Percentiles rank a stretch among this genome's conserved stretches.
Conservation (phyloP, 1,140 invertebrate species). For the Dendrolimus punctatus region DNA sequence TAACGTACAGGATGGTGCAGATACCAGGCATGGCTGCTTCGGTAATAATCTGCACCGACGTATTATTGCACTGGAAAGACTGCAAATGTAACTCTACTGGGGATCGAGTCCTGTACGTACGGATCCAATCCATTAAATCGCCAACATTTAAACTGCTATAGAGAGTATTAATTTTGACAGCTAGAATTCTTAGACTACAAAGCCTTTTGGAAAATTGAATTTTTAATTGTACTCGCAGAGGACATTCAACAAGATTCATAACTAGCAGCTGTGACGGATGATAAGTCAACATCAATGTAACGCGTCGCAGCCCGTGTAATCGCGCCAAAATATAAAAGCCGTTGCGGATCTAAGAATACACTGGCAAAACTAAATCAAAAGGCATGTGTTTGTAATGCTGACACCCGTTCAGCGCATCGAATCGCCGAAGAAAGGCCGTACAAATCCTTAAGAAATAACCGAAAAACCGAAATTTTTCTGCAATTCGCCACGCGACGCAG, state of each 20-base stretch:
- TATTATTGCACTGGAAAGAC: too few relatives aligned
- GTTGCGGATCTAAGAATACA: constrained; percentile 46
- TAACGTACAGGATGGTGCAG: too few relatives aligned
- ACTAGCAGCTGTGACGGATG: constrained; percentile 68
- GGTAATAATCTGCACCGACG: too few relatives aligned
- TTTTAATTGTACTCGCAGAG: too few relatives aligned
- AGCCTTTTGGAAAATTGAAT: too few relatives aligned
- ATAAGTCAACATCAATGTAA: constrained; percentile 70
- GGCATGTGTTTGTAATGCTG: constrained; percentile 65
- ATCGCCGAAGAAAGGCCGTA: constrained; percentile 68
- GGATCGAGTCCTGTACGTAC: too few relatives aligned
- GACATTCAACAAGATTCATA: constrained; percentile 31
- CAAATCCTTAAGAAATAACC: constrained; percentile 71
- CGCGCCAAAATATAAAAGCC: constrained; percentile 62
- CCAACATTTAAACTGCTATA: too few relatives aligned
- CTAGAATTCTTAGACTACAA: too few relatives aligned
- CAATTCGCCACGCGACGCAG: constrained; percentile 51
- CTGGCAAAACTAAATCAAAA: constrained; percentile 49
- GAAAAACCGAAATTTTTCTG: constrained; percentile 71
- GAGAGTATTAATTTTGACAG: too few relatives aligned
- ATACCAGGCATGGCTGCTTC: too few relatives aligned
- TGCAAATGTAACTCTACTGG: too few relatives aligned
- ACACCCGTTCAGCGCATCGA: constrained; percentile 62
- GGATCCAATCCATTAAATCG: too few relatives aligned
- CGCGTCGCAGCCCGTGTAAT: constrained; percentile 59